Percentiles rank a stretch among this genome's conserved stretches.
These are phyloP conservation scores for Rhynchomys soricoides DNA, from an alignment of 2,113 vertebrate genomes.

Conservation along the genomic window DNA sequence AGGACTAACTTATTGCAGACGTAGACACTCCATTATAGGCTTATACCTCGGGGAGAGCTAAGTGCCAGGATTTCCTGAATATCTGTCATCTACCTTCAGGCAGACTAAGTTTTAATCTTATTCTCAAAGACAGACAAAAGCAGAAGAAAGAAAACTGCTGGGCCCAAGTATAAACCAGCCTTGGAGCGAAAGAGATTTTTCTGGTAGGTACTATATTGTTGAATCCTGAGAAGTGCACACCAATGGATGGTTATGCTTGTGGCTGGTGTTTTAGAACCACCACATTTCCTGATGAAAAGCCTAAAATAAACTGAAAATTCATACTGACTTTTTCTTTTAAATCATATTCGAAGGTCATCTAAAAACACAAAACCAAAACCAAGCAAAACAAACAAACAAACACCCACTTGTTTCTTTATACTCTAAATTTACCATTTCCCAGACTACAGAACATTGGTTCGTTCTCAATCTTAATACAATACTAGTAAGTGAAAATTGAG, in stretches of 20 bases:
- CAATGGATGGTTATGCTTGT: not conserved
- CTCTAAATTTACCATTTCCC: not conserved
- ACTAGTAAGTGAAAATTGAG: not conserved
- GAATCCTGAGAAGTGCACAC: not conserved
- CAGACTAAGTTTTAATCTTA: constrained; percentile 19
- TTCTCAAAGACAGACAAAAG: constrained; percentile 21
- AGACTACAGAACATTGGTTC: not conserved
- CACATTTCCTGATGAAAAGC: constrained; percentile 2
- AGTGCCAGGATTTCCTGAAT: not conserved
- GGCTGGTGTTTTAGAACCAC: not conserved
- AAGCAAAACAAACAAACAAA: no score
- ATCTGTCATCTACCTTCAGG: not conserved
- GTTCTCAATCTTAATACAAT: not conserved
- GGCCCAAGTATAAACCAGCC: not conserved
- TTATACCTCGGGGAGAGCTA: not conserved
- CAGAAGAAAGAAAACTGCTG: not conserved
- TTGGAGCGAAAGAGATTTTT: not conserved
- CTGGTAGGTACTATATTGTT: not conserved
- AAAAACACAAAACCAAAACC: not conserved
- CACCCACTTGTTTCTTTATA: not conserved
- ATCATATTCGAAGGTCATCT: not conserved
- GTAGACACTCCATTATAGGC: not conserved
- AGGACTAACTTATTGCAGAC: not conserved
- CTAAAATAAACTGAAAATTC: constrained; percentile 24
- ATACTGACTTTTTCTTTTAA: constrained; percentile 16